Evolutionary conservation across 2,113 vertebrate species (phyloP), one percentile per base, ranked within the genome.

Genomic region (Rhagologus leucostigma): DNA sequence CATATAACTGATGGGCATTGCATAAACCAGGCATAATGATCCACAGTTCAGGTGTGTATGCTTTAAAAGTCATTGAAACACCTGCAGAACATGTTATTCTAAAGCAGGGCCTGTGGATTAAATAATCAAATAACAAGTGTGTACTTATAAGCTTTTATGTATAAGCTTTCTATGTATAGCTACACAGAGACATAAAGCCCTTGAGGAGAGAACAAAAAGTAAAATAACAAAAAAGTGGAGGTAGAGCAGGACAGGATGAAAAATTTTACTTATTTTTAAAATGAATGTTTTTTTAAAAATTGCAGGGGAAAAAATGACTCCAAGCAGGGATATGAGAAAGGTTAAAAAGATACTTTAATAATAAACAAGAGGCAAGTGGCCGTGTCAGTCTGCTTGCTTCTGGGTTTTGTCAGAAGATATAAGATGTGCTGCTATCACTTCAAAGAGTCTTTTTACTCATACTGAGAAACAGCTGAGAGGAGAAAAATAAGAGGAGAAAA

Each of bases 231-330:
- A 74, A 82, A 13, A 42, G 5, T 33, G 2, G 8, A 64, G 1
- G 8, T 4, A 56, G 6, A 73, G 5, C 3, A 27, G 17, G 5
- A 50, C 20, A 82, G 20, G 5, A 37, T 50, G 11, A 78, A 81
- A 63, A 10, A 29, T 8, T 60, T 42, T 52, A 41, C 13, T 13
- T 68, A 20, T 35, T 70, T 65, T 77, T 64, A 29, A 84, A 67
- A 19, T 49, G 0, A 65, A 14, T 71, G 0, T 46, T 52, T 56
- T 56, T 59, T 24, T 0, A 39, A 81, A 63, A 81, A 68, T 12
- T 77, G 5, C 15, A 35, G 10, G 3, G 15, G 2, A 2, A 6
- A 4, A 32, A n/a, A 29, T 10, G 0, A 37, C 14, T 69, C 16
- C 22, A 27, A 33, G 3, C n/a, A 84, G 10, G 27, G 35, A n/a